Percentiles rank a stretch among this genome's conserved stretches.
phyloP scores from a whole-genome alignment of 2,888 invertebrate species.

The Mycogona germanica region DNA sequence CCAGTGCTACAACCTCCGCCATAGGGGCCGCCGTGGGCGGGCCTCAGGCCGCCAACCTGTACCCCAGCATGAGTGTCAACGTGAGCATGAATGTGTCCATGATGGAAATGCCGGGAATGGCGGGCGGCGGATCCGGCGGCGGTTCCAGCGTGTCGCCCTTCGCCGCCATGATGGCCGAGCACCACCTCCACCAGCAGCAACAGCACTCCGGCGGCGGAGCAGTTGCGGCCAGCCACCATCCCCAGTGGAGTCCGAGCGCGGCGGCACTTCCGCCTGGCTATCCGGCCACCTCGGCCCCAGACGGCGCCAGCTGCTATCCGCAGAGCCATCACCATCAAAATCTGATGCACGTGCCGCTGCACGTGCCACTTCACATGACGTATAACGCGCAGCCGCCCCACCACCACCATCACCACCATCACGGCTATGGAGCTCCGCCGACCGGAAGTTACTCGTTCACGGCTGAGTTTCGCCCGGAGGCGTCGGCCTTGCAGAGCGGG shows the following conservation, averaged over 20 bases:
- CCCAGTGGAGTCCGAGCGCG: neutral
- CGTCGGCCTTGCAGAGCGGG: neutral
- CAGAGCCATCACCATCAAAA: constrained; percentile 8
- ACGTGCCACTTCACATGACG: constrained; percentile 47
- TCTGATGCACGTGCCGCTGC: constrained; percentile 23
- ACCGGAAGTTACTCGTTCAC: constrained; percentile 71
- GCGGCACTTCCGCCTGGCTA: neutral
- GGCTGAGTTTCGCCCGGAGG: constrained; percentile 56
- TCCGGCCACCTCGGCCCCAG: neutral
- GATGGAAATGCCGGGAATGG: constrained; percentile 44
- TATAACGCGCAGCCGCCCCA: no score
- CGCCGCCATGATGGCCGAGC: no score
- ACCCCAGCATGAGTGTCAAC: constrained; percentile 92
- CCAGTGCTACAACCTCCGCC: neutral
- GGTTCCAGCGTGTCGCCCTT: no score
- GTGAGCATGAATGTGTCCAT: constrained; percentile 98
- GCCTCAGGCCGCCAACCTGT: constrained; percentile 35
- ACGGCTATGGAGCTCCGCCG: constrained; percentile 24
- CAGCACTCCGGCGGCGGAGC: constrained; percentile 20
- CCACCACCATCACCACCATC: constrained; percentile 10
- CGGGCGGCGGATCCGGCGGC: neutral
- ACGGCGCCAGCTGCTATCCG: neutral
- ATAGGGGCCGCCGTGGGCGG: neutral
- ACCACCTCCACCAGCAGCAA: constrained; percentile 11
- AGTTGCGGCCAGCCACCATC: constrained; percentile 22